These are phyloP conservation scores for Bellardia pandia DNA, from an alignment of 2,888 invertebrate species.

Conservation along the genomic window DNA sequence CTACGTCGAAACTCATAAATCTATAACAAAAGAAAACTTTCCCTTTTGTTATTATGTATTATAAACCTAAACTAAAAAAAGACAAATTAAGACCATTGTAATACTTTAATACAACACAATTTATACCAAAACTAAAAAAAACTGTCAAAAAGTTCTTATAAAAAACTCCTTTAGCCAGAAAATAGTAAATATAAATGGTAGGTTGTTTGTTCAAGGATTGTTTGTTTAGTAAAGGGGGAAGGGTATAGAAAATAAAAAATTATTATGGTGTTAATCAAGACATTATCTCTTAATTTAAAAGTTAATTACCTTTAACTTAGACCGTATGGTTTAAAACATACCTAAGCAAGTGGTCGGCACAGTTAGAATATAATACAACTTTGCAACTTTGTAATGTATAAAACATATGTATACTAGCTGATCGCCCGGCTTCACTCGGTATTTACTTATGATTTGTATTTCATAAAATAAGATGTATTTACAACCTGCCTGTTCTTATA, in stretches of 20 bases:
- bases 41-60: neutral
- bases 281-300: neutral
- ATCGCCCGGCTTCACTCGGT: no score
- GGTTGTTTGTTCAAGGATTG: neutral
- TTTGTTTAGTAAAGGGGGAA: neutral
- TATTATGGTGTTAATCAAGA: neutral
- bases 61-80: neutral
- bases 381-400: no score
- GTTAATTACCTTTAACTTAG: constrained; percentile 2
- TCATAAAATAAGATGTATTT: no score
- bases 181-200: neutral
- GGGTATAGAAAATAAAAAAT: neutral
- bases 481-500: no score
- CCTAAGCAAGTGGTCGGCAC: neutral
- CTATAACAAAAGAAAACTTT: constrained; percentile 38
- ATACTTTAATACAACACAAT: constrained; percentile 4
- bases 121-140: neutral
- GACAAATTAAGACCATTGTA: neutral
- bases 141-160: constrained; percentile 1
- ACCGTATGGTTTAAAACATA: neutral
- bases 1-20: constrained; percentile 9
- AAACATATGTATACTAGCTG: no score
- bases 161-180: neutral
- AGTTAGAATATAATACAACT: no score
- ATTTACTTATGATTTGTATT: no score